Evolutionary conservation across 2,113 vertebrate genomes (phyloP).

Genomic region (Phaetusa simplex): DNA sequence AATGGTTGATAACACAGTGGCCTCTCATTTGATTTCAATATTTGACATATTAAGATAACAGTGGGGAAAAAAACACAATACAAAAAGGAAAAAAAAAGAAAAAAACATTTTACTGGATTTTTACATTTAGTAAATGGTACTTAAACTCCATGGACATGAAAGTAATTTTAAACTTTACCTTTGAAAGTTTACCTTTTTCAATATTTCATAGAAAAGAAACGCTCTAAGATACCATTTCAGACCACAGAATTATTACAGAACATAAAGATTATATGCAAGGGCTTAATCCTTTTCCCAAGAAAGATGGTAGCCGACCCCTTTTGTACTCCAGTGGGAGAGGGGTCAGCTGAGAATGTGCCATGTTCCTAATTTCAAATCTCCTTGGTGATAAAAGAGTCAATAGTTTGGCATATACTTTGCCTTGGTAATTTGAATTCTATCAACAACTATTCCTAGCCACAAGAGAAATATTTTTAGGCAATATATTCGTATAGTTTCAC

Average conservation of each 20-base stretch:
- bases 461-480: conserved; percentile 72
- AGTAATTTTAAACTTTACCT: conserved; percentile 63
- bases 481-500: conserved; percentile 70
- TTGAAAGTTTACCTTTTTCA: conserved; percentile 61
- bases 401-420: conserved; percentile 29
- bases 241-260: conserved; percentile 73
- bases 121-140: conserved; percentile 69
- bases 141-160: conserved; percentile 64
- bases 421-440: conserved; percentile 61
- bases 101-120: conserved; percentile 57
- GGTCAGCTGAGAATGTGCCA: conserved; percentile 49
- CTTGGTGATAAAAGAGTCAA: conserved; percentile 57
- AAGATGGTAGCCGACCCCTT: not conserved
- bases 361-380: conserved; percentile 66
- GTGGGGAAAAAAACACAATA: conserved; percentile 12
- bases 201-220: conserved; percentile 67
- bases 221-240: conserved; percentile 64
- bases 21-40: not conserved
- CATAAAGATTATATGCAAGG: conserved; percentile 64
- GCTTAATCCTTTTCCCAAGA: conserved; percentile 47
- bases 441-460: conserved; percentile 73
- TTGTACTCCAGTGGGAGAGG: not conserved
- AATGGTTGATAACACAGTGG: not conserved
- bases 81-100: conserved; percentile 39
- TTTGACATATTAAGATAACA: not conserved